Evolutionary conservation across 2,888 invertebrate genomes (phyloP).

Genomic region (Cheilosia grossa): DNA sequence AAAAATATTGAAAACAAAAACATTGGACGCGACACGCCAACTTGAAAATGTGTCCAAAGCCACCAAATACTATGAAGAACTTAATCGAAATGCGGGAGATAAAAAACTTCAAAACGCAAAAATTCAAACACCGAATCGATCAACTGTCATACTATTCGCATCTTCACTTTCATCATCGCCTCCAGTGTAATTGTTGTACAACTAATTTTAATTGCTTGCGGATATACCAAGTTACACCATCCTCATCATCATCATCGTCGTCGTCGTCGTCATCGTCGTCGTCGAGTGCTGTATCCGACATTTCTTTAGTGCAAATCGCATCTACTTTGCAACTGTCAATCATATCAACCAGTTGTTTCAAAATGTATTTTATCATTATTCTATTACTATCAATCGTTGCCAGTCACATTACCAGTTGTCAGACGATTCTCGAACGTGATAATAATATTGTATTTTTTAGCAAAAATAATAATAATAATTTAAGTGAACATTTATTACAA

Average conservation of each 20-base stretch:
- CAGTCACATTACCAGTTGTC: constrained; percentile 57
- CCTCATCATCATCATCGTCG: neutral
- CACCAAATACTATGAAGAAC: constrained; percentile 33
- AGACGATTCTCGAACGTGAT: constrained; percentile 55
- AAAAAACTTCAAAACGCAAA: constrained; percentile 65
- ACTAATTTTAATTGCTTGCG: constrained; percentile 43
- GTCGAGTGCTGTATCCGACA: constrained; percentile 5
- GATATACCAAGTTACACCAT: constrained; percentile 47
- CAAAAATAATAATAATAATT: constrained; percentile 55
- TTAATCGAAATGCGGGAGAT: constrained; percentile 45
- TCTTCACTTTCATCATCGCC: constrained; percentile 28
- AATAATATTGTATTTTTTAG: constrained; percentile 52
- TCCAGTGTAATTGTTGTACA: constrained; percentile 44
- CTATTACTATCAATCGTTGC: constrained; percentile 61
- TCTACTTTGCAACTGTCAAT: constrained; percentile 47
- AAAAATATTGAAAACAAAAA: neutral
- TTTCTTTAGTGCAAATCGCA: constrained; percentile 47
- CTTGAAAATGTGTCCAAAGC: constrained; percentile 26
- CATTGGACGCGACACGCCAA: too few species aligned
- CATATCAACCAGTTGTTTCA: constrained; percentile 45
- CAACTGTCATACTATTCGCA: constrained; percentile 26
- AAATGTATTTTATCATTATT: constrained; percentile 56
- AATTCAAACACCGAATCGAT: constrained; percentile 51
- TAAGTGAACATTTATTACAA: constrained; percentile 51
- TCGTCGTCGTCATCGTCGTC: neutral